Percentiles rank a stretch among this genome's conserved stretches.
Conservation (phyloP, 2,888 invertebrate genomes). For the Rambutsinella grinnellia region DNA sequence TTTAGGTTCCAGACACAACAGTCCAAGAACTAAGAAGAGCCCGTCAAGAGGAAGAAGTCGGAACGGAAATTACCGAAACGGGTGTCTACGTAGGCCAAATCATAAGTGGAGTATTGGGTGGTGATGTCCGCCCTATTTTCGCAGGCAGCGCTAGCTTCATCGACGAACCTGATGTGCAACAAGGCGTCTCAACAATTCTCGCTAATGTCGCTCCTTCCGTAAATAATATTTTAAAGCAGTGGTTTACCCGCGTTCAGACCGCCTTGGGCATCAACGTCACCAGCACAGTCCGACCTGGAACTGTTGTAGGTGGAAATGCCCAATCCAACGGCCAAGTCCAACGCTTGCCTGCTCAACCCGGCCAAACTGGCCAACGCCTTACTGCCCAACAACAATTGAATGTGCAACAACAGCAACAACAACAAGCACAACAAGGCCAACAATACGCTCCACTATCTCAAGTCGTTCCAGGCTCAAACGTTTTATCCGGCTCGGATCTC, state of each 20-base stretch:
- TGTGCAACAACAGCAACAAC: not conserved
- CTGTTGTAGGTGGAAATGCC: not conserved
- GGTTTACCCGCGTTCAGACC: constrained; percentile 25
- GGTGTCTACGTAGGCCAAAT: constrained; percentile 40
- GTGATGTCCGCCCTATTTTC: constrained; percentile 41
- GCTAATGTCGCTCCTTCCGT: constrained; percentile 29
- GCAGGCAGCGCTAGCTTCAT: constrained; percentile 36
- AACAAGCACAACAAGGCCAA: not conserved
- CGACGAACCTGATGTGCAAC: constrained; percentile 33
- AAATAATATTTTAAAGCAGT: constrained; percentile 23
- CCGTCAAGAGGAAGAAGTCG: constrained; percentile 33
- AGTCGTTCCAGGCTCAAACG: constrained; percentile 8
- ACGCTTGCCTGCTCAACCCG: constrained; percentile 8
- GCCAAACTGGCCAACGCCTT: not conserved
- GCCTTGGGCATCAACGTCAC: constrained; percentile 13
- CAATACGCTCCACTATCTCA: not conserved
- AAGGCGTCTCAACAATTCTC: constrained; percentile 34
- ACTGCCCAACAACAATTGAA: not conserved
- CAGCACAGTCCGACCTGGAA: constrained; percentile 21
- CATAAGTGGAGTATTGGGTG: constrained; percentile 34
- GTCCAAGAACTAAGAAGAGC: constrained; percentile 9
- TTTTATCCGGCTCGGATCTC: constrained; percentile 4
- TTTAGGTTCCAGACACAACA: constrained; percentile 27
- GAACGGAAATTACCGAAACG: constrained; percentile 20
- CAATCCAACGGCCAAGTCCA: constrained; percentile 29